Base-by-base conservation (phyloP, 2,113 vertebrate species). In the Rhipidura dahli region DNA sequence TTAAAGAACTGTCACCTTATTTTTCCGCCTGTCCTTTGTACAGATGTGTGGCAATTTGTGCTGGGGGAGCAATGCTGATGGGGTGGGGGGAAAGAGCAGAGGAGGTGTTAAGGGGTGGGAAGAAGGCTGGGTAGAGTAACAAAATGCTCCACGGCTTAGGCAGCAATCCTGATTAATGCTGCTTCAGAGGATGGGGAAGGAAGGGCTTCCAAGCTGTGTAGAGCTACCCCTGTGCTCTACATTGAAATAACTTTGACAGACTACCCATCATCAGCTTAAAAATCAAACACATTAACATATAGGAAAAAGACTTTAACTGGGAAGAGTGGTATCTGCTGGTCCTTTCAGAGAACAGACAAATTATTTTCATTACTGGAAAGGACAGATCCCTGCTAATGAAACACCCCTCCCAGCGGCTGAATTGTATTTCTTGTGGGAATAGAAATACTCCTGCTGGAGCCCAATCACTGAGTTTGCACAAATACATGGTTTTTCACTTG, bases 1-100 rank as follows among this genome's bases (percentile, higher is more conserved):
- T 97, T 97, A 94, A 95, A 97, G 93, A 97, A 94, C 94, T 89
- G 96, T 97, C 95, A 94, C 96, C 95, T 93, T 69, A 91, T 89
- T 96, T 82, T 93, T 95, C 81, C 10, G 53, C 94, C 91, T 82
- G 88, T 96, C 94, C 92, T 95, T 94, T 94, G 83, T 90, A 75
- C 70, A 88, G 95, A 95, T 88, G 94, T 72, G 83, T 90, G 91
- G 93, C 83, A 90, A 93, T 91, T 97, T 95, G 82, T 91, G 89
- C 90, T 81, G 92, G 51, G 72, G 70, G 73, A 60, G 71, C 69
- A 79, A 89, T 0, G 7, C 69, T 70, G 77, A 45, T 49, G 66
- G 82, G 30, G 28, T 54, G 56, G 40, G 66, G 71, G 72, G n/a
- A 51, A 45, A 81, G 93, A 59, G 44, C 15, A 89, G 42, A 86